Percentiles rank a stretch among this genome's conserved stretches.
phyloP scores from a whole-genome alignment of 23 tunicate genomes.

The Halocynthia aurantium region DNA sequence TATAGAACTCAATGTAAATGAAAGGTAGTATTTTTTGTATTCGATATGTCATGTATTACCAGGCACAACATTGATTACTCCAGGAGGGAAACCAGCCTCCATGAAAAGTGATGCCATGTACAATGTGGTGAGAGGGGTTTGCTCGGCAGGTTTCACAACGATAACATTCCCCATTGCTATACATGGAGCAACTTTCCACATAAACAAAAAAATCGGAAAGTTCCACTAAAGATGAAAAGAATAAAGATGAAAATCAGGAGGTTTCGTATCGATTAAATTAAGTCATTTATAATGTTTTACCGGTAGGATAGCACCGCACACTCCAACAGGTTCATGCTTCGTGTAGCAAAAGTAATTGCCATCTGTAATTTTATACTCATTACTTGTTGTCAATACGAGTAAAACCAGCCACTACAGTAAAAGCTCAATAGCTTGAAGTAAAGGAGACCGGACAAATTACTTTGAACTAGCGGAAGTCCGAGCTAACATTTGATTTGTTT shows the following conservation, averaged over 20 bases:
- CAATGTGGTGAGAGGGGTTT: constrained; percentile 41
- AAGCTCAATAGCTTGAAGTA: not conserved
- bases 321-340: constrained; percentile 93
- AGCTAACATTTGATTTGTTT: no score
- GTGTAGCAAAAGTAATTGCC: constrained; percentile 73
- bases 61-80: constrained; percentile 46
- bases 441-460: no score
- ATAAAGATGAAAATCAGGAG: not conserved
- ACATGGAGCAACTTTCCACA: constrained; percentile 59
- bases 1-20: not conserved
- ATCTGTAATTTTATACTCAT: constrained; percentile 21
- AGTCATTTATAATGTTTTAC: constrained; percentile 31
- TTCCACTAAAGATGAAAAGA: constrained; percentile 30
- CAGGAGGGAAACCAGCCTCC: constrained; percentile 72
- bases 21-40: not conserved
- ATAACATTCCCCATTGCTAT: constrained; percentile 41
- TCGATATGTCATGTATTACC: constrained; percentile 10
- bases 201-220: constrained; percentile 23
- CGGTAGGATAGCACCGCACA: constrained; percentile 91
- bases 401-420: no score
- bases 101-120: constrained; percentile 41
- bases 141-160: constrained; percentile 45
- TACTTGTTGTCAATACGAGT: no score
- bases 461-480: not conserved
- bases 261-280: not conserved